Evolutionary conservation across 2,888 invertebrate species (phyloP).

Genomic region (Fragum whitleyi): DNA sequence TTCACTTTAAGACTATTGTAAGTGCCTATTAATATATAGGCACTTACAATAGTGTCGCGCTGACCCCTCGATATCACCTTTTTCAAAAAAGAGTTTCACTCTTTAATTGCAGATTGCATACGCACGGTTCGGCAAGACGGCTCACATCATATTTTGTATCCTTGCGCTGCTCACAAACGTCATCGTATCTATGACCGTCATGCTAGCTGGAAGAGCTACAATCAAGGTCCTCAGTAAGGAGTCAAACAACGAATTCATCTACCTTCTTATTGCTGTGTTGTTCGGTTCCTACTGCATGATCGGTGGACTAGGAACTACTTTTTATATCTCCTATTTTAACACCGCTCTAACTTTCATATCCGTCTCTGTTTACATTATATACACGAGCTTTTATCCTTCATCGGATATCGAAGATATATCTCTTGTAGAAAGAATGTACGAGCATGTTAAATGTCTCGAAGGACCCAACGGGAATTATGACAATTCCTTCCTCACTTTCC

Average conservation of each 20-base stretch:
- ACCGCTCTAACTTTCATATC: slow-evolving; percentile 77
- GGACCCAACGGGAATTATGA: slow-evolving; percentile 75
- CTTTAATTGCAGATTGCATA: slow-evolving; percentile 71
- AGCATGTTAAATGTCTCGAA: slow-evolving; percentile 66
- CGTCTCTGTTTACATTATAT: slow-evolving; percentile 72
- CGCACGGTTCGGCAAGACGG: slow-evolving; percentile 76
- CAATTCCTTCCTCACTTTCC: slow-evolving; percentile 74
- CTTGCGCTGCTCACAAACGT: slow-evolving; percentile 78
- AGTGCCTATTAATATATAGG: too few relatives aligned
- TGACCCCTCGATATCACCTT: too few relatives aligned
- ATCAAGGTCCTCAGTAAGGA: slow-evolving; percentile 74
- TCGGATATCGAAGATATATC: slow-evolving; percentile 46
- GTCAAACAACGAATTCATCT: slow-evolving; percentile 76
- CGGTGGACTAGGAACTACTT: slow-evolving; percentile 80
- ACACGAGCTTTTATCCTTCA: slow-evolving; percentile 64
- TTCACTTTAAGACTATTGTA: slow-evolving; percentile 79
- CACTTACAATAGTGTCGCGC: too few relatives aligned
- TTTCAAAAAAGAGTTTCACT: too few relatives aligned
- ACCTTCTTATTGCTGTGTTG: slow-evolving; percentile 67
- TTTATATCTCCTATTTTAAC: slow-evolving; percentile 82
- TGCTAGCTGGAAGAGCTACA: slow-evolving; percentile 72
- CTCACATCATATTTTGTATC: slow-evolving; percentile 77
- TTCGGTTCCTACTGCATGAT: slow-evolving; percentile 79
- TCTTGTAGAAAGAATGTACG: slow-evolving; percentile 67
- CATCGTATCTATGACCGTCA: slow-evolving; percentile 72